These are phyloP conservation scores for Metellina segmentata DNA, from an alignment of 2,888 invertebrate genomes.

Conservation along the genomic window DNA sequence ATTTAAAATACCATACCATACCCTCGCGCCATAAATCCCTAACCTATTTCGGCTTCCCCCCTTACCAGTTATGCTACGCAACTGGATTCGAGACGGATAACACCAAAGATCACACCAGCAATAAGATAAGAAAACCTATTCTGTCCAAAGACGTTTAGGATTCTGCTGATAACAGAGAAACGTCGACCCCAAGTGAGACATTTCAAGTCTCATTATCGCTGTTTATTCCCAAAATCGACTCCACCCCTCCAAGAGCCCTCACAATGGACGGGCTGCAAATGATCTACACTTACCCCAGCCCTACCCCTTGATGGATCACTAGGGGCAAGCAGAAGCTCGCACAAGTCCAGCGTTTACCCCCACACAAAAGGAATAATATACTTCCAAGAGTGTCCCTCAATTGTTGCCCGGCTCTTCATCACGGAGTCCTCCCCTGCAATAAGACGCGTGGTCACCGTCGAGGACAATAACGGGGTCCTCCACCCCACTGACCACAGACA, in stretches of 20 bases:
- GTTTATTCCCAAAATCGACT: background rate
- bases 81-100: too few relatives aligned
- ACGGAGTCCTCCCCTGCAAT: constrained; percentile 12
- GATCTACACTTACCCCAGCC: constrained; percentile 1
- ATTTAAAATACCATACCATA: too few relatives aligned
- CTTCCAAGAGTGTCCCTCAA: constrained; percentile 14
- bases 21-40: too few relatives aligned
- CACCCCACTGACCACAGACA: constrained; percentile 4
- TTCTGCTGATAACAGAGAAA: background rate
- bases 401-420: constrained; percentile 29
- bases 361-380: constrained; percentile 36
- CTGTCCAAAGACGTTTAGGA: too few relatives aligned
- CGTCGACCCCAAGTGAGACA: constrained; percentile 12
- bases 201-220: constrained; percentile 30
- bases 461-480: constrained; percentile 28
- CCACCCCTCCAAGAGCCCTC: background rate
- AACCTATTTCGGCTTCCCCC: too few relatives aligned
- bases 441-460: background rate
- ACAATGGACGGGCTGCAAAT: background rate
- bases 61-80: too few relatives aligned
- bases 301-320: constrained; percentile 13
- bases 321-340: background rate
- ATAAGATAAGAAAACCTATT: too few relatives aligned
- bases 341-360: background rate
- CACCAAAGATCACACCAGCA: too few relatives aligned